Base-by-base conservation (phyloP, 2,888 invertebrate species). In the Trypoxylon attenuatum region DNA sequence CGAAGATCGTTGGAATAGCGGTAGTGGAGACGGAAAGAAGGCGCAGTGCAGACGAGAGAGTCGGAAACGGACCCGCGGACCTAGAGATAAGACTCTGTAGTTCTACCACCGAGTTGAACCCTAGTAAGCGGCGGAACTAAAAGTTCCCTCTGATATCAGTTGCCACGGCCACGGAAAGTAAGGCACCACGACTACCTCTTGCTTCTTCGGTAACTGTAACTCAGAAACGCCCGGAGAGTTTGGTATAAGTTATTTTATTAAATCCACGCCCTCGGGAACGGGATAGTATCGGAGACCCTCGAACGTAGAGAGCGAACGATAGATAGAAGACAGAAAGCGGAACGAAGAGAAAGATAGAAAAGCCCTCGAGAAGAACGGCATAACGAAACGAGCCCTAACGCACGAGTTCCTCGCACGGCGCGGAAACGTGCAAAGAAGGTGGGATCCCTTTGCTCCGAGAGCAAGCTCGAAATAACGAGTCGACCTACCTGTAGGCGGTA, bases 111-210 rank as follows among this genome's bases (percentile, higher is more conserved):
- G 72, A 72, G 75, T 76, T 75, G 76, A 73, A 77, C 66, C 70
- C 71, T 76, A 69, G 76, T 68, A 76, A 76, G 75, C 77, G n/a
- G 67, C 65, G 69, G 71, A 80, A 76, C 74, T 79, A 73, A 79
- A 80, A 81, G 78, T 81, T 81, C 77, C 70, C 70, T 72, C 70
- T 75, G 78, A 78, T 80, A 80, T 80, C 81, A 79, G 81, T 77
- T 66, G 69, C 61, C 45, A 55, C 18, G 27, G 51, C 67, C 56
- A 71, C 59, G 63, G 65, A 76, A 69, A 72, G 75, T 68, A 71
- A 70, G 68, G 70, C 67, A 60, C 69, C 42, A 46, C 33, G 68
- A 42, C 47, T 47, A 55, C 51, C 69, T 70, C 70, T 73, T 67
- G 54, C 56, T 66, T 73, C 73, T 59, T 71, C 67, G 65, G 56